A percentile compares a stretch with the other conserved stretches of the same genome.
Evolutionary conservation across 2,888 invertebrate genomes (phyloP).

Genomic region (Penaeus monodon): DNA sequence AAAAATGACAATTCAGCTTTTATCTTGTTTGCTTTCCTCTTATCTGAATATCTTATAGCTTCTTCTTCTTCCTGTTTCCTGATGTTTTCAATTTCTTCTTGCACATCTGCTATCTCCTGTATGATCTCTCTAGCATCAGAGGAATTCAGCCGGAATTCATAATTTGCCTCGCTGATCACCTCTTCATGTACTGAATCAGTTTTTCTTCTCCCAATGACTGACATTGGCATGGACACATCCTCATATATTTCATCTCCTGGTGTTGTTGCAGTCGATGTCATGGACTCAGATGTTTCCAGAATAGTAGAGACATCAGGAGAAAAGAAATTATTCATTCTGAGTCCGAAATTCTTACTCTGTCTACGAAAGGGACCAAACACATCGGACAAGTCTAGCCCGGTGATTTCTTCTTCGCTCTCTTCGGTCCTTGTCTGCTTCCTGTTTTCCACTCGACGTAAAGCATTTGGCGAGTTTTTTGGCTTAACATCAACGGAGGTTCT

Average conservation of each 20-base stretch:
- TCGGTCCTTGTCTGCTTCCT: constrained; percentile 26
- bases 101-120: constrained; percentile 57
- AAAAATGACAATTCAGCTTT: constrained; percentile 44
- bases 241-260: constrained; percentile 62
- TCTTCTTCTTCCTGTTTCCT: constrained; percentile 55
- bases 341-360: constrained; percentile 60
- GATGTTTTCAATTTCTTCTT: constrained; percentile 56
- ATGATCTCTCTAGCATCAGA: constrained; percentile 56
- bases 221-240: constrained; percentile 40
- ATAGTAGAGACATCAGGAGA: constrained; percentile 65
- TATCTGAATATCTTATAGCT: constrained; percentile 33
- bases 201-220: not conserved
- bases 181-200: constrained; percentile 45
- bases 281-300: constrained; percentile 62
- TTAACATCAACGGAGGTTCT: constrained; percentile 30
- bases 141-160: constrained; percentile 45
- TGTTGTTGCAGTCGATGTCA: constrained; percentile 62
- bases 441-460: not conserved
- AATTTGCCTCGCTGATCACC: constrained; percentile 49
- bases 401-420: constrained; percentile 7
- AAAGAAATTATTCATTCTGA: constrained; percentile 64
- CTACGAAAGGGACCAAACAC: constrained; percentile 18
- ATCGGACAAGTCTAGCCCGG: not conserved
- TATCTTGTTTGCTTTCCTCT: constrained; percentile 52
- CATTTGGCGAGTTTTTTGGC: constrained; percentile 25